These are phyloP conservation scores for Myrmecophaga tridactyla DNA, from an alignment of 2,113 vertebrate species.

Conservation along the genomic window DNA sequence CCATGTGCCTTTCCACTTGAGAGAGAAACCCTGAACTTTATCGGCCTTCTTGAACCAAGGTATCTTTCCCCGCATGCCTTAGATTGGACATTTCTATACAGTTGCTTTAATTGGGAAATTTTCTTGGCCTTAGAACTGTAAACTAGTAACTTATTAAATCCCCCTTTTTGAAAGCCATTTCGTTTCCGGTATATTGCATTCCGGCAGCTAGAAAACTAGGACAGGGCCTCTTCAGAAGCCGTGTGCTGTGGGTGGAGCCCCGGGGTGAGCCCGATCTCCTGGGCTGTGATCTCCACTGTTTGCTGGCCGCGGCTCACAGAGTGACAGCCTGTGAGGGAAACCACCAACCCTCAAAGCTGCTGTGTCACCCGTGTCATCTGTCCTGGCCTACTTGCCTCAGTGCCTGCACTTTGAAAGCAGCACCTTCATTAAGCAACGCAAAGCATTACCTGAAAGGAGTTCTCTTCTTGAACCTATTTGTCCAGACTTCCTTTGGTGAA, in stretches of 20 bases:
- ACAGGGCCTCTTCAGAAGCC: too few relatives aligned
- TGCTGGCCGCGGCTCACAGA: background rate
- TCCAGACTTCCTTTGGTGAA: background rate
- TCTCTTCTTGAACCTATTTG: slow-evolving; percentile 17
- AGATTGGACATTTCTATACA: too few relatives aligned
- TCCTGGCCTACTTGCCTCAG: background rate
- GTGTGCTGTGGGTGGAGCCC: accelerated
- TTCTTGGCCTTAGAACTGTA: too few relatives aligned
- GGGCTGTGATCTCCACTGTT: background rate
- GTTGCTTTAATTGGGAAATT: too few relatives aligned
- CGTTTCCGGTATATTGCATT: too few relatives aligned
- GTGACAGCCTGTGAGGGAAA: background rate
- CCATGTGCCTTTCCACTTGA: too few relatives aligned
- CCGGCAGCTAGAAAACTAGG: too few relatives aligned
- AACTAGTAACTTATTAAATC: too few relatives aligned
- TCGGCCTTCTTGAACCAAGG: too few relatives aligned
- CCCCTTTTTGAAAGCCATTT: too few relatives aligned
- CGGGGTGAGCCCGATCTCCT: background rate
- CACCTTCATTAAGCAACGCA: background rate
- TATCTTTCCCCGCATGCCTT: too few relatives aligned
- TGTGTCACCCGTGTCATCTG: background rate
- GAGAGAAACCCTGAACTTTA: too few relatives aligned
- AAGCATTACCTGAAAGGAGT: slow-evolving; percentile 2
- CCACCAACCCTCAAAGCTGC: background rate
- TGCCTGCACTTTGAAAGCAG: background rate